Evolutionary conservation across 2,888 invertebrate species (phyloP), one percentile per base, ranked within the genome.

Genomic region (Plebejus anna): DNA sequence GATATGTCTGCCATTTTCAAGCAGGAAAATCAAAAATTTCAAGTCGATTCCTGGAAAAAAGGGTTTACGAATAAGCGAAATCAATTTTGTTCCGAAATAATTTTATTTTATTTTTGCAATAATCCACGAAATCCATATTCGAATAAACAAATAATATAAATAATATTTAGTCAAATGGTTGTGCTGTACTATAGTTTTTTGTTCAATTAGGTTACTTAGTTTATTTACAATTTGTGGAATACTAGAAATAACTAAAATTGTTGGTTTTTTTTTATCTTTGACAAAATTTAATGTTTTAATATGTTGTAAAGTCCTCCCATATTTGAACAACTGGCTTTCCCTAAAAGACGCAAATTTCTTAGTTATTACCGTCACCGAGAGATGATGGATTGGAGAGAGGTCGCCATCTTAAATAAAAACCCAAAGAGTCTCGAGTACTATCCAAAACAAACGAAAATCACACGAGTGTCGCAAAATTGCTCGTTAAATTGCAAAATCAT

Each of bases 401-500:
- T 36, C 61, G 61, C 61, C 32, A 32, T 66, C 5, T 66, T 36
- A 32, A 36, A 66, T 66, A 9, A 66, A 66, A 66, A 36, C 66
- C 66, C 5, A 1, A 66, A 32, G 11, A 5, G 66, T 66, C 32
- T 66, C 66, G 32, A 66, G 66, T 36, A 36, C 32, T 36, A 66
- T 36, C 32, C 16, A 73, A 51, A 73, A 73, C 51, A 73, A 73
- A 73, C 28, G 51, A 73, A 75, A 55, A n/a, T 71, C 66, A 75
- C 59, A 73, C 22, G 70, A 77, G 76, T 57, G 71, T 76, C 75
- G 55, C 73, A 16, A 55, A 73, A 73, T 73, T 51, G 73, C 73
- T 79, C 47, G 75, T 77, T 78, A 77, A 78, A 78, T 78, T 76
- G 77, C 71, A 76, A 59, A 79, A 77, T 78, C 76, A 75, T 77